A percentile compares a stretch with the other conserved stretches of the same genome.
Conservation (phyloP, 2,888 invertebrate species). For the Pandemis heparana region DNA sequence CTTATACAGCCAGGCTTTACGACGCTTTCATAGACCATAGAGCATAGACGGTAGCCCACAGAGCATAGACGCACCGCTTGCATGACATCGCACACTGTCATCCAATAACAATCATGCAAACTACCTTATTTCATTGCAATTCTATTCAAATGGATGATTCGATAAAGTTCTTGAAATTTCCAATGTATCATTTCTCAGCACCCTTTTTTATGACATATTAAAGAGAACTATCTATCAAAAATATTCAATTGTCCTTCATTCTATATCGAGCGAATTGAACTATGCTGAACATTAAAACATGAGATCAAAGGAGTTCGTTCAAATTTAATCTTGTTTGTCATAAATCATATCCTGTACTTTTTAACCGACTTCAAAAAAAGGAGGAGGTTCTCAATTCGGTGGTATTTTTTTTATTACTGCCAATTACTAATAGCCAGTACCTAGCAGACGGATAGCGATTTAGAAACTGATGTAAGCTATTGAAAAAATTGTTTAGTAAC, state of each 20-base stretch:
- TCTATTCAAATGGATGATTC: slow-evolving; percentile 24
- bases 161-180: slow-evolving; percentile 20
- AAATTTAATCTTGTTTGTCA: no score
- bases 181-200: slow-evolving; percentile 18
- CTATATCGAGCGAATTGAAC: slow-evolving; percentile 60
- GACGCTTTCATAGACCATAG: slow-evolving; percentile 46
- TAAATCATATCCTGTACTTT: no score
- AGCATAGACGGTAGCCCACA: slow-evolving; percentile 39
- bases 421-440: no score
- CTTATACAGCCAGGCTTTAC: slow-evolving; percentile 61
- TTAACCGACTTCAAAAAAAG: no score
- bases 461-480: no score
- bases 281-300: slow-evolving; percentile 2
- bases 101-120: slow-evolving; percentile 48
- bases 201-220: slow-evolving; percentile 41
- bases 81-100: slow-evolving; percentile 54
- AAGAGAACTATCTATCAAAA: not conserved
- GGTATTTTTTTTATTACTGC: no score
- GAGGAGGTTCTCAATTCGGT: no score
- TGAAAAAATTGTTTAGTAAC: no score
- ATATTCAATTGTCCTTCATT: slow-evolving; percentile 30
- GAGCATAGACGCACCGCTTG: slow-evolving; percentile 54
- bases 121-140: slow-evolving; percentile 40
- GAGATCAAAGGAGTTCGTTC: no score
- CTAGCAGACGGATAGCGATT: no score